These are phyloP conservation scores for Larimichthys crocea DNA, from an alignment of 2,113 vertebrate species.

Conservation along the genomic window DNA sequence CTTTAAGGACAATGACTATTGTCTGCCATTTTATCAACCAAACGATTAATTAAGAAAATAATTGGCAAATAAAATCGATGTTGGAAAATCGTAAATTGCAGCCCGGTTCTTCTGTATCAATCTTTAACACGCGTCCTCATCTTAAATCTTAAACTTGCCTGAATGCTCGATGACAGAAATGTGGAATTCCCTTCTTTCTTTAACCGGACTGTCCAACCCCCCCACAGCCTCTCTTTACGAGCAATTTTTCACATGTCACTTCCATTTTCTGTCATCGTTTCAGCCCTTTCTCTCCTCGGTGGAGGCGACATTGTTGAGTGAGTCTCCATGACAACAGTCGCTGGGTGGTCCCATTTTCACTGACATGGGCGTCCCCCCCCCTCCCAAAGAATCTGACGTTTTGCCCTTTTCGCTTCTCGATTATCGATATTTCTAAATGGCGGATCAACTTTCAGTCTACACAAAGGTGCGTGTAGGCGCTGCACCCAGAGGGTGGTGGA, in stretches of 20 bases:
- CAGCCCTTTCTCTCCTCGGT: slow-evolving; percentile 20
- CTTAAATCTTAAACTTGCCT: slow-evolving; percentile 2
- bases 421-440: slow-evolving; percentile 40
- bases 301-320: slow-evolving; percentile 60
- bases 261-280: slow-evolving; percentile 55
- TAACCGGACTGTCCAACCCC: not conserved
- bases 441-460: not conserved
- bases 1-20: too few species aligned
- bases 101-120: not conserved
- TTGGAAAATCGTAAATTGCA: not conserved
- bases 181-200: slow-evolving; percentile 22
- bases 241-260: slow-evolving; percentile 61
- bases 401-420: slow-evolving; percentile 18
- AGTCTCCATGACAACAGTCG: slow-evolving; percentile 66
- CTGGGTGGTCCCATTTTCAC: slow-evolving; percentile 60
- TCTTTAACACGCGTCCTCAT: not conserved
- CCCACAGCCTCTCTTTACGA: slow-evolving; percentile 7
- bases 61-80: not conserved
- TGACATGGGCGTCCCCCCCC: slow-evolving; percentile 6
- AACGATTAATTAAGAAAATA: not conserved
- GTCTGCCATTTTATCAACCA: too few species aligned
- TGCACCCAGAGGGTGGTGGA: not conserved
- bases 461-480: not conserved
- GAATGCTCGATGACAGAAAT: slow-evolving; percentile 32
- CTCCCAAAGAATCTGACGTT: slow-evolving; percentile 26